Evolutionary conservation across 2,797 vertebrate species (phyloP), one percentile per base, ranked within the genome.

Genomic region (Lacerta bilineata): DNA sequence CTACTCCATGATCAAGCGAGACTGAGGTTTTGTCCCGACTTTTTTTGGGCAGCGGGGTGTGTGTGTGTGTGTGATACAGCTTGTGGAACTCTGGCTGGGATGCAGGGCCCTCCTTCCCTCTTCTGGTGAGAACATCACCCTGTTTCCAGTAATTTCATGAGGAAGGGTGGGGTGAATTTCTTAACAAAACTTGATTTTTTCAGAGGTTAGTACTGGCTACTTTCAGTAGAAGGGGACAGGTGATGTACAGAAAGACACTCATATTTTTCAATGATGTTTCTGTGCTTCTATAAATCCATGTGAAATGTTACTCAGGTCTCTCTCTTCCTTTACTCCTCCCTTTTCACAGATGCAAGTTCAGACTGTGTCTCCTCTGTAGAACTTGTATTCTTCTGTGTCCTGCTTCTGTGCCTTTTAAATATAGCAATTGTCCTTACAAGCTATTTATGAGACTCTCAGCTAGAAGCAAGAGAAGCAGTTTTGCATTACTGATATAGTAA

Each of bases 191-290:
- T 46, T 64, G 20, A 46, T 64, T 85, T 50, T 68, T 69, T 8
- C 75, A 41, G 25, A 66, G 59, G 27, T 23, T 66, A 18, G 39
- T 59, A 11, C 15, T 4, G 8, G 2, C 29, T 10, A 1, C 71
- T 4, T 0, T 2, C 77, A 33, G 17, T n/a, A 64, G 76, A 61
- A 27, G 76, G 75, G 36, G 36, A 29, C 23, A 36, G 66, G 20
- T 43, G 50, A 71, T 89, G 77, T 50, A 85, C 72, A 85, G n/a
- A 81, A 81, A 89, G 36, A 84, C 50, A 27, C 43, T 33, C 33
- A 76, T 81, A 85, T 85, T 76, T 88, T 86, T 77, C 87, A 89
- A 18, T 89, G 59, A 82, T 68, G 39, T 64, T 64, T 64, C 11
- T 39, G 76, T 64, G 69, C 20, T 41, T 76, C 76, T 88, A 82